Evolutionary conservation across 2,113 vertebrate genomes (phyloP).

Genomic region (Cryptotis parvus): DNA sequence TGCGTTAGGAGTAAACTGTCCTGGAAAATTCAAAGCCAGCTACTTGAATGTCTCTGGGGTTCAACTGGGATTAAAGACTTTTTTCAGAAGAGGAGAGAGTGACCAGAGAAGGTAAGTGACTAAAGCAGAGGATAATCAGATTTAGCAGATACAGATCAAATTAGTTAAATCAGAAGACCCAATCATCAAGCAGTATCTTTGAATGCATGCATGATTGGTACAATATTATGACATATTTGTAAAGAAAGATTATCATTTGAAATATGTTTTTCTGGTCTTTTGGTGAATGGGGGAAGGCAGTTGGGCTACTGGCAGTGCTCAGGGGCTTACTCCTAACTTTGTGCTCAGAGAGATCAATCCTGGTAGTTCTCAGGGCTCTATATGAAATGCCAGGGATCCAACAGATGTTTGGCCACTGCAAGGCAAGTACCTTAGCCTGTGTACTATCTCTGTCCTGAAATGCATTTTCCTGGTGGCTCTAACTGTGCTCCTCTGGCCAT

Average conservation of each 20-base stretch:
- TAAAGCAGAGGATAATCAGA: not conserved
- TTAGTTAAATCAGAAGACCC: not conserved
- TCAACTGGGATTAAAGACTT: not conserved
- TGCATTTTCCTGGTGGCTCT: no score
- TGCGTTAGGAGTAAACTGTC: not conserved
- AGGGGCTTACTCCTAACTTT: no score
- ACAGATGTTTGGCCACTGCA: no score
- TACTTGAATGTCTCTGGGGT: not conserved
- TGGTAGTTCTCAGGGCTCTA: no score
- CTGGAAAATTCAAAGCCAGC: not conserved
- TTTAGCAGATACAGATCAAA: not conserved
- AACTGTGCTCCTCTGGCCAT: no score
- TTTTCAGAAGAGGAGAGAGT: not conserved
- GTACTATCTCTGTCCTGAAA: no score
- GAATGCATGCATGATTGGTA: not conserved
- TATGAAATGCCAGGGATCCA: no score
- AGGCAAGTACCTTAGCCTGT: no score
- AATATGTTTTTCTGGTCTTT: not conserved
- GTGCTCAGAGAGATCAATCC: no score
- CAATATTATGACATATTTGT: not conserved
- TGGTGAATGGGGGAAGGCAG: no score
- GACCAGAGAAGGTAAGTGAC: not conserved
- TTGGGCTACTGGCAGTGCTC: no score
- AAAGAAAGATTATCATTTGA: not conserved
- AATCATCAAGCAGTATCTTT: not conserved